Base-by-base conservation (phyloP, 2,113 vertebrate genomes). In the Euleptes europaea region DNA sequence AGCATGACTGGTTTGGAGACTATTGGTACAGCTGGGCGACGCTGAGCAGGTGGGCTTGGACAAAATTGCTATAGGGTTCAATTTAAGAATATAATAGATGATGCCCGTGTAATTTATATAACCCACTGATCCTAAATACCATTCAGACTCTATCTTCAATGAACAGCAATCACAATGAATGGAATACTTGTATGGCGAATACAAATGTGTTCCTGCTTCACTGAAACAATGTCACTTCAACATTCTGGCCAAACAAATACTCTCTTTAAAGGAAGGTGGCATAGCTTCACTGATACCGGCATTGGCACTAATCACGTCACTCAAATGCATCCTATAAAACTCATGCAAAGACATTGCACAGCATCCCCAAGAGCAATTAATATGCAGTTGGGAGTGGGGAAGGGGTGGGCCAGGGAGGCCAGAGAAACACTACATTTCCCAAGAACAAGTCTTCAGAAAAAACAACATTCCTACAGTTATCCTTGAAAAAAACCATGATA, bases 1-100 rank as follows among this genome's bases (percentile, higher is more conserved):
- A 99, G 96, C 98, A 99, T 99, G 94, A 99, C 94, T 1, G 98
- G 98, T 91, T 99, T 99, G 86, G 99, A 99, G 93, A 98, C 97
- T 92, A 98, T 95, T 21, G 97, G 96, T 78, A 96, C 94, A 47
- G 94, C 95, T 92, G 98, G 98, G 88, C 96, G 97, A 88, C 97
- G 96, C 84, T 98, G 98, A 85, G 95, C 97, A 84, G 98, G 97
- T 81, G 98, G 98, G 88, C 98, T 99, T 89, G 98, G 98, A 92
- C 98, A 98, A 93, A 99, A 96, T 94, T 98, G 97, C 98, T 99
- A 95, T 1, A 78, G 77, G 76, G 81, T 95, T 86, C 88, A 94
- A 92, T 94, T 92, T 88, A 86, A 93, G 72, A 96, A 84, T 94
- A 80, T 88, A 87, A 93, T 12, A 78, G 57, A 88, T 15, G 78